phyloP scores from a whole-genome alignment of 1,140 invertebrate genomes.

The Drosophila pandora region DNA sequence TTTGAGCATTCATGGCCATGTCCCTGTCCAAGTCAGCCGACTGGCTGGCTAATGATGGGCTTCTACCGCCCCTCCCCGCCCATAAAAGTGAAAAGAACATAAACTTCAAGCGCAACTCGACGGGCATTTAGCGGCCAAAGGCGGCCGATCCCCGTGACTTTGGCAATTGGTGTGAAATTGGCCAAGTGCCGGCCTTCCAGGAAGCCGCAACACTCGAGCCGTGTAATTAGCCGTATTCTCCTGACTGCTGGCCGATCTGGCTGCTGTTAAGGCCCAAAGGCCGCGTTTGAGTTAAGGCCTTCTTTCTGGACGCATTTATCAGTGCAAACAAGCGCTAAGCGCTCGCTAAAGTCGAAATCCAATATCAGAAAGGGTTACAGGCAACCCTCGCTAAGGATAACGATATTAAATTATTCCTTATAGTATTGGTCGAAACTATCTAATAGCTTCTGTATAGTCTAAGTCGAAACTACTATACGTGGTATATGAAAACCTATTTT shows the following conservation, averaged over 20 bases:
- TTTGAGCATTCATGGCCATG: conserved; percentile 16
- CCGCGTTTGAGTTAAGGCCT: conserved; percentile 9
- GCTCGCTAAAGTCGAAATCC: conserved; percentile 40
- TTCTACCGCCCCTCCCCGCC: conserved; percentile 26
- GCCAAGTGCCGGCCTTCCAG: conserved; percentile 55
- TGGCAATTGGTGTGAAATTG: conserved; percentile 78
- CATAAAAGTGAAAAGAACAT: conserved; percentile 73
- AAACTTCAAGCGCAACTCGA: conserved; percentile 35
- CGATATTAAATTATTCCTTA: too few species aligned
- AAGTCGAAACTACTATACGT: too few species aligned
- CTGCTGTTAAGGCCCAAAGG: conserved; percentile 12
- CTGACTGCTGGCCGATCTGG: conserved; percentile 6
- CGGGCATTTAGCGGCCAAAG: conserved; percentile 40
- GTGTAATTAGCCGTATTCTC: conserved; percentile 63
- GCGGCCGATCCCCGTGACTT: conserved; percentile 22
- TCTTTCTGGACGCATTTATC: conserved; percentile 65
- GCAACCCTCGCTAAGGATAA: not conserved
- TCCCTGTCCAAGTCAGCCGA: conserved; percentile 37
- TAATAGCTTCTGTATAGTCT: too few species aligned
- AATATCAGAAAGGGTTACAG: conserved; percentile 12
- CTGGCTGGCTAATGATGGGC: conserved; percentile 55
- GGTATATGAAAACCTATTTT: not conserved
- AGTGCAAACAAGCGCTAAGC: conserved; percentile 78
- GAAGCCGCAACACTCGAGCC: conserved; percentile 43
- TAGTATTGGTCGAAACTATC: too few species aligned